Percentiles rank a stretch among this genome's conserved stretches.
Conservation (phyloP, 2,797 vertebrate species). For the Dallia pectoralis region DNA sequence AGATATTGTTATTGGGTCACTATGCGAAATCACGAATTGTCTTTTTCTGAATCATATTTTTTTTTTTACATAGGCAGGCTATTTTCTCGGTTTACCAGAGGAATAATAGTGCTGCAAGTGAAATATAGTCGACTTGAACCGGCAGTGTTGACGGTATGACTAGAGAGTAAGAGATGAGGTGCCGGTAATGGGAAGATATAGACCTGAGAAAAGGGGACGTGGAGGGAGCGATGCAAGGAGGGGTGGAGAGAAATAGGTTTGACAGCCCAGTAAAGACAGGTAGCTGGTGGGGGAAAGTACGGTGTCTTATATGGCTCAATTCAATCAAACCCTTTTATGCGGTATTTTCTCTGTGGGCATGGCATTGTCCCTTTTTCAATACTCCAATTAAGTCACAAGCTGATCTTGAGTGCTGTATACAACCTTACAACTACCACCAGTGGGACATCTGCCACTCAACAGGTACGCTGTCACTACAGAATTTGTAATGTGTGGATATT, state of each 20-base stretch:
- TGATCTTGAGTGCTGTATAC: too few species aligned
- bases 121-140: background rate
- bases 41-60: background rate
- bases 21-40: background rate
- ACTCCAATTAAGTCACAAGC: too few species aligned
- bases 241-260: conserved; percentile 31
- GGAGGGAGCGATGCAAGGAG: conserved; percentile 1
- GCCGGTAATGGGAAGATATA: background rate
- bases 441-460: too few species aligned
- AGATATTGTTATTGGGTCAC: background rate
- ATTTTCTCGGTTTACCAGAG: background rate
- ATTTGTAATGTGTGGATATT: too few species aligned
- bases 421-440: too few species aligned
- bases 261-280: conserved; percentile 67
- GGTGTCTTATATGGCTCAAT: conserved; percentile 43
- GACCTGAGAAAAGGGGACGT: background rate
- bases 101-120: background rate
- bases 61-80: background rate
- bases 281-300: conserved; percentile 77
- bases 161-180: background rate
- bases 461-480: too few species aligned
- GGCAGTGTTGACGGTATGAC: background rate
- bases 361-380: too few species aligned
- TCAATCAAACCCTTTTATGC: too few species aligned
- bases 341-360: too few species aligned